Evolutionary conservation across 2,113 vertebrate species (phyloP).

Genomic region (Oostethus manadensis): DNA sequence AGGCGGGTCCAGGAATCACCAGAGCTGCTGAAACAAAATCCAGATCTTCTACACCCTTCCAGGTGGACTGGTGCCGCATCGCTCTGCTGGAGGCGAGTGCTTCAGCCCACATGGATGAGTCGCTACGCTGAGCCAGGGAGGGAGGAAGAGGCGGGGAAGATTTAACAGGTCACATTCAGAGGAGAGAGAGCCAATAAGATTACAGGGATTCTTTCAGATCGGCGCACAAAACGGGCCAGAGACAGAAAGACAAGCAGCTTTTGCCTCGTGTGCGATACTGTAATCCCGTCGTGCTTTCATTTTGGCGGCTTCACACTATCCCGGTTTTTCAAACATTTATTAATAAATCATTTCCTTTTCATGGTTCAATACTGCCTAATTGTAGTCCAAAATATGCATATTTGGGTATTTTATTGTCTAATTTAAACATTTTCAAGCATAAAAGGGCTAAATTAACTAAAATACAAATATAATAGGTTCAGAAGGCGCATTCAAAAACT

Average conservation of each 20-base stretch:
- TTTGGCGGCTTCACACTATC: too few relatives aligned
- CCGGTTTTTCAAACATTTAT: too few relatives aligned
- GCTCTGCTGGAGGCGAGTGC: slow-evolving; percentile 33
- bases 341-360: too few relatives aligned
- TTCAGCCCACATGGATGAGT: slow-evolving; percentile 46
- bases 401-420: too few relatives aligned
- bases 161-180: slow-evolving; percentile 56
- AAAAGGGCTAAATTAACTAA: too few relatives aligned
- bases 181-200: slow-evolving; percentile 42
- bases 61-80: slow-evolving; percentile 14
- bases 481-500: too few relatives aligned
- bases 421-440: too few relatives aligned
- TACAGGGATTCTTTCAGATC: slow-evolving; percentile 33
- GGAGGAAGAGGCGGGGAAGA: slow-evolving; percentile 6
- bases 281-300: too few relatives aligned
- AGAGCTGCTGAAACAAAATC: slow-evolving; percentile 1
- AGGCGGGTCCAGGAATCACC: slow-evolving; percentile 11
- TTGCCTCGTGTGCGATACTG: slow-evolving; percentile 53
- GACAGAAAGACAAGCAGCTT: slow-evolving; percentile 8
- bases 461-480: too few relatives aligned
- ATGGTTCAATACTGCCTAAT: too few relatives aligned
- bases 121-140: slow-evolving; percentile 23
- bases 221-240: slow-evolving; percentile 37
- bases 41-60: slow-evolving; percentile 26
- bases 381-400: too few relatives aligned